Evolutionary conservation across 2,113 vertebrate species (phyloP).

Genomic region (Dasyornis broadbenti): DNA sequence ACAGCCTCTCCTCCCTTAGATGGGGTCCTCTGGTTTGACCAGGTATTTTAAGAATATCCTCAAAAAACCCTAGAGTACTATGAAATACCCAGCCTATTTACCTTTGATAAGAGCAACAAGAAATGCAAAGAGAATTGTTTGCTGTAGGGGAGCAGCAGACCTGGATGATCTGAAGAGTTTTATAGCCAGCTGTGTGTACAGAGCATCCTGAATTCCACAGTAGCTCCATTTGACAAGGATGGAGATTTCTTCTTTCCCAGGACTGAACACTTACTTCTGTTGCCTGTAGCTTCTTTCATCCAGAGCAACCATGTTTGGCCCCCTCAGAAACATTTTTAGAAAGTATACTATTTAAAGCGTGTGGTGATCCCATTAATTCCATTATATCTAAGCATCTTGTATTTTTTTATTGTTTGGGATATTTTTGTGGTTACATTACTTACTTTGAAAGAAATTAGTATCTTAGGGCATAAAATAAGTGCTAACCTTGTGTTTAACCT

Average conservation of each 20-base stretch:
- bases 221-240: neutral
- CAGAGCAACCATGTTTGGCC: neutral
- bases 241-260: neutral
- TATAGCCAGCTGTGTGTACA: neutral
- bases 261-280: neutral
- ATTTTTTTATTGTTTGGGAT: rapidly evolving
- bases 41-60: slow-evolving; percentile 13
- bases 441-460: neutral
- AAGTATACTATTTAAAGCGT: neutral
- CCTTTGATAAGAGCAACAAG: slow-evolving; percentile 49
- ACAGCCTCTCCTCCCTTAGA: neutral
- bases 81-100: slow-evolving; percentile 34
- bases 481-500: neutral
- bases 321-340: neutral
- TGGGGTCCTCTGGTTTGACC: neutral
- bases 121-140: slow-evolving; percentile 60
- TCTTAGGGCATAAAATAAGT: neutral
- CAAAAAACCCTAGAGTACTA: neutral
- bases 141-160: slow-evolving; percentile 20
- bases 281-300: neutral
- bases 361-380: neutral
- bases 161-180: slow-evolving; percentile 41
- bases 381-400: neutral
- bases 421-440: neutral
- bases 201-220: slow-evolving; percentile 45